These are phyloP conservation scores for Hirundo rustica DNA, from an alignment of 2,797 vertebrate genomes.

Conservation along the genomic window DNA sequence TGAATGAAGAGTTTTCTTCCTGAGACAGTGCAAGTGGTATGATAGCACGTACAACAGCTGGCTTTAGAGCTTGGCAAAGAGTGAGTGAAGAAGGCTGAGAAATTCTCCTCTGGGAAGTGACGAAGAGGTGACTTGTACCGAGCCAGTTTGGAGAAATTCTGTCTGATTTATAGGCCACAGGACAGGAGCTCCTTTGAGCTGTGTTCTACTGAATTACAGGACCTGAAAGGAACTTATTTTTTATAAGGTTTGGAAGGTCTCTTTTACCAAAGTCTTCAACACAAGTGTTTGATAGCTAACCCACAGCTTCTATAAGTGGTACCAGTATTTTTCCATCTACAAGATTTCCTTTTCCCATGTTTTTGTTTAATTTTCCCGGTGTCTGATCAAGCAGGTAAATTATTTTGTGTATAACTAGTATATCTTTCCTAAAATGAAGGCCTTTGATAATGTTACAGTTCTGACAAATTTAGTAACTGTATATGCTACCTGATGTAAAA, in stretches of 20 bases:
- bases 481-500: neutral
- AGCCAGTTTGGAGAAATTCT: neutral
- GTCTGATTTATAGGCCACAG: neutral
- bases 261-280: neutral
- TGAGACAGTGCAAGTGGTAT: neutral
- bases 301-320: neutral
- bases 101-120: neutral
- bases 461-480: neutral
- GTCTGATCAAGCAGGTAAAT: neutral
- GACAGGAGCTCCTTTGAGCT: neutral
- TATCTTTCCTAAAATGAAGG: neutral
- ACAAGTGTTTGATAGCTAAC: neutral
- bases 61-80: neutral
- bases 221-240: neutral
- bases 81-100: neutral
- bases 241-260: neutral
- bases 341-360: neutral
- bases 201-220: neutral
- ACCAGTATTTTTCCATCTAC: neutral
- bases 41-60: neutral
- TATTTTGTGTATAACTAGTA: neutral
- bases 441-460: neutral
- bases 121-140: neutral
- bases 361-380: neutral
- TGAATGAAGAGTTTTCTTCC: neutral